Evolutionary conservation across 1,140 invertebrate species (phyloP).

Genomic region (Oscheius sp.): DNA sequence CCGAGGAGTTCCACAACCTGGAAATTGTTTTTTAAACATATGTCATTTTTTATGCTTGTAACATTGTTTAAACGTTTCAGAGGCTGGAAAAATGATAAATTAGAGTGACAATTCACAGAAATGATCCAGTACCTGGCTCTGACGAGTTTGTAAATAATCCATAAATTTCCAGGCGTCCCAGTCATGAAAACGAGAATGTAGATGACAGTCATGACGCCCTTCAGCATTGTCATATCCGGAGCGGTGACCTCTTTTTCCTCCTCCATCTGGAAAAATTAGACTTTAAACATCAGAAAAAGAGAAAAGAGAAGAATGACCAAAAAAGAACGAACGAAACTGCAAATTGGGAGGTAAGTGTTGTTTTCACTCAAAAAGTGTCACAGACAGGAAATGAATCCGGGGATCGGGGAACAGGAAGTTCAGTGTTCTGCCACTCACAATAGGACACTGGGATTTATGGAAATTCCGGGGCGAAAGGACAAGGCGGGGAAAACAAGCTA

Average conservation of each 20-base stretch:
- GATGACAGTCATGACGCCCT: conserved; percentile 29
- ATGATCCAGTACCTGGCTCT: not conserved
- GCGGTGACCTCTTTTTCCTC: not conserved
- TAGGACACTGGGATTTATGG: too few relatives aligned
- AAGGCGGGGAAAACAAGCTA: too few relatives aligned
- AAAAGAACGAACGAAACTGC: too few relatives aligned
- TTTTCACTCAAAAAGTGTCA: too few relatives aligned
- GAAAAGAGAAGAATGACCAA: too few relatives aligned
- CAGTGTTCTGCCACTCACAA: too few relatives aligned
- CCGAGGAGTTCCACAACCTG: conserved; percentile 20
- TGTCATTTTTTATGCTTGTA: not conserved
- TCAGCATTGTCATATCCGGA: conserved; percentile 18
- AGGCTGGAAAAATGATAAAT: not conserved
- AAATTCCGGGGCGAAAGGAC: too few relatives aligned
- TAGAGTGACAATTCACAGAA: not conserved
- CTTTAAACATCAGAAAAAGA: too few relatives aligned
- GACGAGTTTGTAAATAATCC: conserved; percentile 32
- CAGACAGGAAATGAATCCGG: too few relatives aligned
- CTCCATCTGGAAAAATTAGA: not conserved
- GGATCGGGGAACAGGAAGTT: too few relatives aligned
- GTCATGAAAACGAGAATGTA: conserved; percentile 23
- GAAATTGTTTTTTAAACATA: not conserved
- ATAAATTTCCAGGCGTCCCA: conserved; percentile 27
- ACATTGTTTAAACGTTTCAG: too few relatives aligned
- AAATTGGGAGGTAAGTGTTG: too few relatives aligned